A percentile compares a stretch with the other conserved stretches of the same genome.
phyloP scores from a whole-genome alignment of 30 jellyfish, hydroid and myxozoan species.

The Sanderia malayensis region DNA sequence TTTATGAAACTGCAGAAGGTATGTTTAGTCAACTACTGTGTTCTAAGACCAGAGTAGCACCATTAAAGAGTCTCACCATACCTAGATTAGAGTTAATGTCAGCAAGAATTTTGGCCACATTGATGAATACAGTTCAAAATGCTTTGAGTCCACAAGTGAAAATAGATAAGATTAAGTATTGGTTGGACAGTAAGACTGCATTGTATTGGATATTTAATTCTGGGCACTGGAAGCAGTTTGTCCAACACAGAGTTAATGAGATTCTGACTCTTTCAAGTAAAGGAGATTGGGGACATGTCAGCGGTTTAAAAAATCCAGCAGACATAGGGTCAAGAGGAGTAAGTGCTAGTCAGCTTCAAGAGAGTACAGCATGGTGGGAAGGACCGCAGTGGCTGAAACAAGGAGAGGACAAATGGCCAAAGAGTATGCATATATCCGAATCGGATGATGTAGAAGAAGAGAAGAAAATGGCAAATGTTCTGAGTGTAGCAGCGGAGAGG shows the following conservation, averaged over 20 bases:
- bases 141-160: constrained; percentile 13
- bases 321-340: constrained; percentile 42
- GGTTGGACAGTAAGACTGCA: constrained; percentile 44
- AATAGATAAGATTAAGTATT: constrained; percentile 9
- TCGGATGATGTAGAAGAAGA: constrained; percentile 12
- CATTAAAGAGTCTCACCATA: constrained; percentile 16
- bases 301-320: constrained; percentile 47
- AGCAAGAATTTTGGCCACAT: constrained; percentile 19
- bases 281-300: constrained; percentile 34
- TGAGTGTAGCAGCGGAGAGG: neutral
- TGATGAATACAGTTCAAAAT: constrained; percentile 19
- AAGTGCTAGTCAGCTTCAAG: constrained; percentile 1
- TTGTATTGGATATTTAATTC: constrained; percentile 26
- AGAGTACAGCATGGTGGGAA: constrained; percentile 31
- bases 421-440: neutral
- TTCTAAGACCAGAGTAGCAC: constrained; percentile 34
- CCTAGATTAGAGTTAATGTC: constrained; percentile 50
- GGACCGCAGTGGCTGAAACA: constrained; percentile 25
- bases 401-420: constrained; percentile 29
- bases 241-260: constrained; percentile 53
- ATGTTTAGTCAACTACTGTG: neutral
- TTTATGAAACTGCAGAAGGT: constrained; percentile 9
- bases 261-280: constrained; percentile 4
- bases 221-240: constrained; percentile 41
- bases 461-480: neutral